Evolutionary conservation across 92 coral and sea anemone species (phyloP).

Genomic region (Umimayanthus chanpuru): DNA sequence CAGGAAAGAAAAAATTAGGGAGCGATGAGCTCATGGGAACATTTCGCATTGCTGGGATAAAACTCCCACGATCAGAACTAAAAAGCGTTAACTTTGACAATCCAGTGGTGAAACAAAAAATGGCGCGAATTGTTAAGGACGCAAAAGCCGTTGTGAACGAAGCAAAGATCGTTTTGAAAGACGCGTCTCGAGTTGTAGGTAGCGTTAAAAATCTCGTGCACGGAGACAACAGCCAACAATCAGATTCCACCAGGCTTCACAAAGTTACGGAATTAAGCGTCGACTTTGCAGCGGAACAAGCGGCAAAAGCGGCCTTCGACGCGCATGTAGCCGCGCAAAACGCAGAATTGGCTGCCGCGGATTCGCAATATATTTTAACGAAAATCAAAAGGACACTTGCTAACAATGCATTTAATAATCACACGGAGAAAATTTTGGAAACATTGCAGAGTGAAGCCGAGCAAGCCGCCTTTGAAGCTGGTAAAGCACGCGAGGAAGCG

Average conservation of each 20-base stretch:
- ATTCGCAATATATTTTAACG: neutral
- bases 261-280: neutral
- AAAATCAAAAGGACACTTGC: neutral
- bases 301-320: constrained; percentile 9
- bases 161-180: constrained; percentile 72
- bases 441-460: neutral
- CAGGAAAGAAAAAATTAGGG: neutral
- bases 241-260: neutral
- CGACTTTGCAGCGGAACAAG: constrained; percentile 1
- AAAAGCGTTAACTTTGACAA: constrained; percentile 57
- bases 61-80: constrained; percentile 58
- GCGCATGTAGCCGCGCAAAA: constrained; percentile 25
- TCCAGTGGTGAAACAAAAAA: constrained; percentile 51
- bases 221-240: neutral
- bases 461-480: neutral
- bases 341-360: constrained; percentile 12
- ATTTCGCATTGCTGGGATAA: constrained; percentile 44
- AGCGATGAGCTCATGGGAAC: neutral
- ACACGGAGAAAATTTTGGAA: neutral
- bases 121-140: constrained; percentile 63
- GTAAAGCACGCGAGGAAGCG: neutral
- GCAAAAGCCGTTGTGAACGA: constrained; percentile 71
- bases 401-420: neutral
- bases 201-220: constrained; percentile 65
- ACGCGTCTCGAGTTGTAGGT: constrained; percentile 67